phyloP scores from a whole-genome alignment of 2,113 vertebrate genomes.

The Takifugu bimaculatus region DNA sequence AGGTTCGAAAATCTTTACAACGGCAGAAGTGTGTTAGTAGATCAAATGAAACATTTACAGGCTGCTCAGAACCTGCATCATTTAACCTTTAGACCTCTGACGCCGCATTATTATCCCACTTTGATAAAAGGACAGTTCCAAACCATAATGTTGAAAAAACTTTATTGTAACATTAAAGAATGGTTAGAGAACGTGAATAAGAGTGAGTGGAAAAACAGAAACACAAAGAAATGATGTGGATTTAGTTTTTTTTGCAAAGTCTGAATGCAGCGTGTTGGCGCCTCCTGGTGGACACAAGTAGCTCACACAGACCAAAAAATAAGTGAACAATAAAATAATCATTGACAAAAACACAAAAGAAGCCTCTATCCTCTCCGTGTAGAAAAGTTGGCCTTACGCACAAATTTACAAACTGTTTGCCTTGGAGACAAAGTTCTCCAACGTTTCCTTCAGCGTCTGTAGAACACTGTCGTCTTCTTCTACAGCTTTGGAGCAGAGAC shows the following conservation, averaged over 20 bases:
- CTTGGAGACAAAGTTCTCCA: conserved; percentile 53
- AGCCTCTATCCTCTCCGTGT: conserved; percentile 4
- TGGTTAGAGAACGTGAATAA: too few species aligned
- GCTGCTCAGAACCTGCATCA: too few species aligned
- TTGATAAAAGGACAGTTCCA: too few species aligned
- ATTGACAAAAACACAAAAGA: neutral
- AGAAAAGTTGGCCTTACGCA: neutral
- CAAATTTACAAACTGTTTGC: conserved; percentile 12
- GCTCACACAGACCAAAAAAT: neutral
- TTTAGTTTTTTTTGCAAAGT: too few species aligned
- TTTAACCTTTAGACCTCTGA: too few species aligned
- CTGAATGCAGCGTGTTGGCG: too few species aligned
- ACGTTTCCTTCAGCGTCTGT: conserved; percentile 49
- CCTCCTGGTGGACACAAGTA: too few species aligned
- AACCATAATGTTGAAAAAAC: neutral
- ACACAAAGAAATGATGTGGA: neutral
- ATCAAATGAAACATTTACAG: too few species aligned
- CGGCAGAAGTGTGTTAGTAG: too few species aligned
- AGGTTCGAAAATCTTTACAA: too few species aligned
- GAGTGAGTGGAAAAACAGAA: neutral
- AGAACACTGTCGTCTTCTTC: conserved; percentile 60
- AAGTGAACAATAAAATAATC: neutral
- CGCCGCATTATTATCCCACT: too few species aligned
- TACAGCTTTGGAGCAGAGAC: conserved; percentile 50
- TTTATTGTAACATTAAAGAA: neutral